Evolutionary conservation across 2,888 invertebrate species (phyloP).

Genomic region (Drepanosiphum platanoidis): DNA sequence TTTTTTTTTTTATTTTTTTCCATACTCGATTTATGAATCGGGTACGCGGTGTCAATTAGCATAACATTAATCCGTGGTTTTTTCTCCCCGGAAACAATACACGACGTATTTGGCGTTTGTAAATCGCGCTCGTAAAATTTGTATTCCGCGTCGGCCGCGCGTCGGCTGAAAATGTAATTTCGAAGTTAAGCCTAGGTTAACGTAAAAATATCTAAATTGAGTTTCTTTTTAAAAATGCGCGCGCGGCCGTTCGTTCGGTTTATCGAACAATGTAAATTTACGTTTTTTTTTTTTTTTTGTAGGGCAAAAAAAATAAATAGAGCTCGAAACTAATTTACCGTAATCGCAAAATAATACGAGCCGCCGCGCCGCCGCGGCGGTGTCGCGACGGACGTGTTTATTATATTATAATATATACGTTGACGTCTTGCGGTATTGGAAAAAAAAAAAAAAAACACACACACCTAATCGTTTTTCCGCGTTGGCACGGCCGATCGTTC

Average conservation of each 20-base stretch:
- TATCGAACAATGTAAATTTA: not conserved
- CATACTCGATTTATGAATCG: too few species aligned
- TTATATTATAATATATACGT: too few species aligned
- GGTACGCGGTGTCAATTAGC: not conserved
- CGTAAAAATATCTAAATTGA: not conserved
- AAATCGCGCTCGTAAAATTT: not conserved
- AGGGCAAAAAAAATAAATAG: too few species aligned
- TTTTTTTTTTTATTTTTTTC: not conserved
- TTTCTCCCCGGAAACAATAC: not conserved
- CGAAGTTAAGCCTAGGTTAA: not conserved
- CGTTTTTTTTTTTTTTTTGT: too few species aligned
- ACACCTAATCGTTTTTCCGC: too few species aligned
- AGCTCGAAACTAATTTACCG: too few species aligned
- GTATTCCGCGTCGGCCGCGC: not conserved
- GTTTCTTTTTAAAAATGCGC: not conserved
- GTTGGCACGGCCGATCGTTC: too few species aligned
- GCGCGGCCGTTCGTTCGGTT: not conserved
- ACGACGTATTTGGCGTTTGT: not conserved
- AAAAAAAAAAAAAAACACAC: too few species aligned
- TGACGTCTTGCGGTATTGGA: too few species aligned
- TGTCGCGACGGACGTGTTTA: too few species aligned
- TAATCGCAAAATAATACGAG: too few species aligned
- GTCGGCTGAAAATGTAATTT: not conserved
- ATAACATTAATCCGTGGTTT: not conserved
- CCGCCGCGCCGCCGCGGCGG: too few species aligned